Evolutionary conservation across 2,888 invertebrate species (phyloP).

Genomic region (Noctua comes): DNA sequence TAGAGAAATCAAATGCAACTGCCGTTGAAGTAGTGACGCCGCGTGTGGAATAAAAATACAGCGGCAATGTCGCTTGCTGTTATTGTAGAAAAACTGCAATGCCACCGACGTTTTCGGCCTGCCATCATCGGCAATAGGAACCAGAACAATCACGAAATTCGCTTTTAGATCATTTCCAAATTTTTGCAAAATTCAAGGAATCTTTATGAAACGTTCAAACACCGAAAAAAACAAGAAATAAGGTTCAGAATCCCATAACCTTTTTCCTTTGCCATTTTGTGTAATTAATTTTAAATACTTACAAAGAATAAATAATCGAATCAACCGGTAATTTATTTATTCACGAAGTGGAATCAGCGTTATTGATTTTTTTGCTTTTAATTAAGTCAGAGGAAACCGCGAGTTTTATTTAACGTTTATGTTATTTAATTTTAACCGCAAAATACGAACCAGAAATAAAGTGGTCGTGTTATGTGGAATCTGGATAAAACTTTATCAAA

Average conservation of each 20-base stretch:
- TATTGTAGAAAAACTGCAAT: neutral
- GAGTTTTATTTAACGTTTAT: constrained; percentile 10
- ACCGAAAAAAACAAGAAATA: neutral
- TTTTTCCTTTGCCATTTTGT: constrained; percentile 33
- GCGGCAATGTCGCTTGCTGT: neutral
- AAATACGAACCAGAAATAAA: neutral
- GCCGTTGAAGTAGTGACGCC: neutral
- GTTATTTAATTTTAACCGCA: neutral
- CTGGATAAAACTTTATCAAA: neutral
- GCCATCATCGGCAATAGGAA: neutral
- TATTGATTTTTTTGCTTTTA: constrained; percentile 44
- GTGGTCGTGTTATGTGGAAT: neutral
- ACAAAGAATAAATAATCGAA: constrained; percentile 49
- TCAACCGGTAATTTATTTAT: constrained; percentile 41
- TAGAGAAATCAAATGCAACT: neutral
- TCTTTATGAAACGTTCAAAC: neutral
- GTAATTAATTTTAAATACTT: constrained; percentile 45
- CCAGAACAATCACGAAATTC: neutral
- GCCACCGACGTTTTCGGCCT: neutral
- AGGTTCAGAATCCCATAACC: neutral
- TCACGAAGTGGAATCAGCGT: constrained; percentile 21
- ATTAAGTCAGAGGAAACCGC: constrained; percentile 28
- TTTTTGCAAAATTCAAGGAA: neutral
- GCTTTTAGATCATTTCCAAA: neutral
- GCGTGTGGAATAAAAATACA: neutral